Percentiles rank a stretch among this genome's conserved stretches.
Evolutionary conservation across 2,888 invertebrate species (phyloP).

Genomic region (Actias luna): DNA sequence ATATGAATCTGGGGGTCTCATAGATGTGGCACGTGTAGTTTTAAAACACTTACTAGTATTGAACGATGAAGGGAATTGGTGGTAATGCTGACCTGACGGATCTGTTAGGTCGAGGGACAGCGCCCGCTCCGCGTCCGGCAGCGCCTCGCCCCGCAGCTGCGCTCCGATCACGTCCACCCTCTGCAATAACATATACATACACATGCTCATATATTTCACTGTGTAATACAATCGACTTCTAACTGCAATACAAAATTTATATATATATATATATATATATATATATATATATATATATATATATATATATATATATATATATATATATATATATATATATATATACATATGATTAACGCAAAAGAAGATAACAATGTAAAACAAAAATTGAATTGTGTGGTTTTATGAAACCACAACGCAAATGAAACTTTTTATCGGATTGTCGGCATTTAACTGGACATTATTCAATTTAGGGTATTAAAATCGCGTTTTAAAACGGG

Average conservation of each 20-base stretch:
- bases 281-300: no score
- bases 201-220: neutral
- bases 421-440: no score
- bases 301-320: no score
- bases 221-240: neutral
- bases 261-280: no score
- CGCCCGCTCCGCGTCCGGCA: conserved; percentile 65
- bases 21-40: neutral
- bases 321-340: no score
- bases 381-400: neutral
- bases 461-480: no score
- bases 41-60: conserved; percentile 18
- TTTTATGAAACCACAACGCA: no score
- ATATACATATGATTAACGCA: neutral
- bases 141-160: conserved; percentile 60
- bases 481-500: no score
- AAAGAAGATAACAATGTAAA: neutral
- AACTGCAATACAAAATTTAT: neutral
- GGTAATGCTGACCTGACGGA: conserved; percentile 54
- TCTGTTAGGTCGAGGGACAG: conserved; percentile 63
- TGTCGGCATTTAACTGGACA: no score
- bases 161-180: conserved; percentile 54
- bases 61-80: conserved; percentile 12
- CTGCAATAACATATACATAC: conserved; percentile 47
- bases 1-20: neutral